A percentile compares a stretch with the other conserved stretches of the same genome.
Evolutionary conservation across 2,888 invertebrate genomes (phyloP).

Genomic region (Neuroscelio doddi): DNA sequence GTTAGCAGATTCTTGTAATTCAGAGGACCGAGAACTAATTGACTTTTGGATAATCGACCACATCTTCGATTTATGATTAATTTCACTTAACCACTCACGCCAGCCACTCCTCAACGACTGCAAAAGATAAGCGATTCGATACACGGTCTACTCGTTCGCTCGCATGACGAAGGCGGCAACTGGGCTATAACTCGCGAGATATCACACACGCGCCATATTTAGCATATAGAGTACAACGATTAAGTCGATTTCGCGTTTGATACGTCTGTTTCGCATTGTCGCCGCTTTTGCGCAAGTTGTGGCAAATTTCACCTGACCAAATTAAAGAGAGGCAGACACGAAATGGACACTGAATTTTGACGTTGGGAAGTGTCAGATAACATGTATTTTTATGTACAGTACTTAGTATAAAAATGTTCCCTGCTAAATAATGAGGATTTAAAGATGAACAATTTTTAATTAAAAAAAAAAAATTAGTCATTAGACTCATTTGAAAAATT

Average conservation of each 20-base stretch:
- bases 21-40: constrained; percentile 25
- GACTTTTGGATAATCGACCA: constrained; percentile 32
- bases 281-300: constrained; percentile 43
- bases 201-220: constrained; percentile 67
- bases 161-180: constrained; percentile 71
- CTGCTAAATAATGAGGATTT: too few species aligned
- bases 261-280: constrained; percentile 43
- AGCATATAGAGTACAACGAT: constrained; percentile 71
- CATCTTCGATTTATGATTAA: constrained; percentile 47
- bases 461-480: not conserved
- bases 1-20: constrained; percentile 8
- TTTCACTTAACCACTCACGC: constrained; percentile 44
- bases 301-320: too few species aligned
- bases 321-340: too few species aligned
- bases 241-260: constrained; percentile 54
- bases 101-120: constrained; percentile 40
- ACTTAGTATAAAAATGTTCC: too few species aligned
- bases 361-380: too few species aligned
- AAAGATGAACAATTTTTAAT: too few species aligned
- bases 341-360: too few species aligned
- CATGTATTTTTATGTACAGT: too few species aligned
- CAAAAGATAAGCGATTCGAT: constrained; percentile 63
- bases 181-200: constrained; percentile 69
- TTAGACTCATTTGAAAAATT: constrained; percentile 1
- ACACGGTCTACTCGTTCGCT: constrained; percentile 50